Evolutionary conservation across 1,140 invertebrate species (phyloP).

Genomic region (Drosophila subobscura): DNA sequence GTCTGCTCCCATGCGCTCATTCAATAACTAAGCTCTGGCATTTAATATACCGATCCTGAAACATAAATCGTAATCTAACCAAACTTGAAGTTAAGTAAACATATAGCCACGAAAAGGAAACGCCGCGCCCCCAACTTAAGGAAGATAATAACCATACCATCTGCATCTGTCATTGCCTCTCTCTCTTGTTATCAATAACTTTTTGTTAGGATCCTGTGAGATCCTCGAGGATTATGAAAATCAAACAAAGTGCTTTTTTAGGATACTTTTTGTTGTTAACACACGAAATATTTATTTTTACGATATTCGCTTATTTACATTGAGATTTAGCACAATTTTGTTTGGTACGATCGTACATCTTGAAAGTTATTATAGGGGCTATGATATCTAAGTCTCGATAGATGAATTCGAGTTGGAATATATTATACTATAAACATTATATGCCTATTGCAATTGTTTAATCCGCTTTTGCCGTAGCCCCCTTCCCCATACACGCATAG

Average conservation of each 20-base stretch:
- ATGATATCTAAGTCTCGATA: conserved; percentile 19
- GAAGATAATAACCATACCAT: conserved; percentile 14
- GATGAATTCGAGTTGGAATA: conserved; percentile 16
- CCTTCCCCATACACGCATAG: too few relatives aligned
- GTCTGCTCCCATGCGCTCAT: conserved; percentile 33
- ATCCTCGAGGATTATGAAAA: conserved; percentile 16
- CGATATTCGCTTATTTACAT: conserved; percentile 33
- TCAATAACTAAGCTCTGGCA: conserved; percentile 41
- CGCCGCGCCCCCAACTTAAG: conserved; percentile 5
- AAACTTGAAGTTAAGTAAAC: conserved; percentile 39
- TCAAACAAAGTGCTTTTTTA: conserved; percentile 29
- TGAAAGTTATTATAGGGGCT: conserved; percentile 30
- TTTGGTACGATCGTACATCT: conserved; percentile 12
- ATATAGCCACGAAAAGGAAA: conserved; percentile 49
- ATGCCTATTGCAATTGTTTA: conserved; percentile 14
- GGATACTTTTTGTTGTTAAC: conserved; percentile 23
- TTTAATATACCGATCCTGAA: conserved; percentile 43
- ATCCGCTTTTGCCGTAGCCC: conserved; percentile 11
- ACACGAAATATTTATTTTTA: conserved; percentile 23
- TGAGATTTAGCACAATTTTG: conserved; percentile 42
- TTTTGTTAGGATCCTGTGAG: conserved; percentile 25
- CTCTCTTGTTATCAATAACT: conserved; percentile 18
- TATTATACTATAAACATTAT: background rate
- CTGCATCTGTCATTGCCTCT: conserved; percentile 28
- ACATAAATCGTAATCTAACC: conserved; percentile 55